Conservation (phyloP, 2,888 invertebrate genomes). For the Girardia tigrina region DNA sequence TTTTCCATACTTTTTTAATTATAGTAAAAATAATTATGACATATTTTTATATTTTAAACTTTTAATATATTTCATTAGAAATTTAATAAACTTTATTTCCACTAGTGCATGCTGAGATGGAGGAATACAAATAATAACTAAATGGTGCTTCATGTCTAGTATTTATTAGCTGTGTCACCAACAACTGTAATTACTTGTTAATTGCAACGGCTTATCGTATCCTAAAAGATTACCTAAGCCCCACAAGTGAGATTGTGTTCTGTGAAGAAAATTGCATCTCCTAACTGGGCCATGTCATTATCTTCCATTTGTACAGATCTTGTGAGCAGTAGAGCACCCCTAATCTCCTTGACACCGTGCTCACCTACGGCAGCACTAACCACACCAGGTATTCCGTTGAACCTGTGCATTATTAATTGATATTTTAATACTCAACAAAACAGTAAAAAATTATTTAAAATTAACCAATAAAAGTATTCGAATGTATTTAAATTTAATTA, state of each 20-base stretch:
- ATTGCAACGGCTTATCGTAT: constrained; percentile 19
- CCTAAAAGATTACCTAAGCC: constrained; percentile 18
- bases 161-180: constrained; percentile 4
- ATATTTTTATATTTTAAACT: not conserved
- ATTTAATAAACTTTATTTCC: not conserved
- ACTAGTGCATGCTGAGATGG: not conserved
- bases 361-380: not conserved
- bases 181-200: constrained; percentile 17
- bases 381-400: constrained; percentile 15
- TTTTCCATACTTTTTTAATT: too few species aligned
- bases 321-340: constrained; percentile 12
- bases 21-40: not conserved
- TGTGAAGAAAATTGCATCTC: constrained; percentile 16
- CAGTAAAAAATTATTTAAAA: too few species aligned
- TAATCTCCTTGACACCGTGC: constrained; percentile 15
- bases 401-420: not conserved
- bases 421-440: constrained; percentile 23
- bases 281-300: constrained; percentile 17
- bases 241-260: constrained; percentile 14
- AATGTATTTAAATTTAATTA: too few species aligned
- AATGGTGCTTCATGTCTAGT: constrained; percentile 20
- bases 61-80: not conserved
- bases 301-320: constrained; percentile 6
- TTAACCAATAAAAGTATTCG: too few species aligned
- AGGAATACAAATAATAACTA: not conserved